Conservation (phyloP, 2,113 vertebrate genomes). For the Tragelaphus scriptus region DNA sequence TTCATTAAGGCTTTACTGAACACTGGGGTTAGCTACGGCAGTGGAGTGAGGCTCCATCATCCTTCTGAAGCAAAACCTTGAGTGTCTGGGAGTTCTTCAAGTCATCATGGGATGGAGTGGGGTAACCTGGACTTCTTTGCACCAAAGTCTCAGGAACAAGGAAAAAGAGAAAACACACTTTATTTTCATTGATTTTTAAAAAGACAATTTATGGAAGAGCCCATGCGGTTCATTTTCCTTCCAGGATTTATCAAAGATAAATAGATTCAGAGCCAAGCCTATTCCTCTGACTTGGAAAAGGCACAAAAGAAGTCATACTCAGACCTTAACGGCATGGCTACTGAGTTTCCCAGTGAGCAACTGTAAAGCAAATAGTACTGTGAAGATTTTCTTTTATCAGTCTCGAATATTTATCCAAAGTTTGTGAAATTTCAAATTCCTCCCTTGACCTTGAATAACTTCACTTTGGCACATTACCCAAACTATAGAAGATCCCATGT, state of each 20-base stretch:
- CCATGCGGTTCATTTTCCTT: not conserved
- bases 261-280: not conserved
- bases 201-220: not conserved
- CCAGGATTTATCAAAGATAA: not conserved
- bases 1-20: not conserved
- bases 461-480: not conserved
- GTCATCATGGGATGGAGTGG: fast-evolving
- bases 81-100: not conserved
- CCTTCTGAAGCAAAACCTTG: not conserved
- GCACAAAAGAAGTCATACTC: not conserved
- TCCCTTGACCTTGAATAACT: not conserved
- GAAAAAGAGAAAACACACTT: not conserved
- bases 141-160: not conserved
- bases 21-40: not conserved
- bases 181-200: not conserved
- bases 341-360: not conserved
- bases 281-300: not conserved
- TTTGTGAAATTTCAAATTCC: not conserved
- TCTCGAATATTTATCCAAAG: not conserved
- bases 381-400: not conserved
- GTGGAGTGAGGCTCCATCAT: not conserved
- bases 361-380: not conserved
- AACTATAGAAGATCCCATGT: not conserved
- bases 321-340: not conserved
- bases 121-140: not conserved